phyloP scores from a whole-genome alignment of 2,113 vertebrate genomes.

The Mustela nigripes region DNA sequence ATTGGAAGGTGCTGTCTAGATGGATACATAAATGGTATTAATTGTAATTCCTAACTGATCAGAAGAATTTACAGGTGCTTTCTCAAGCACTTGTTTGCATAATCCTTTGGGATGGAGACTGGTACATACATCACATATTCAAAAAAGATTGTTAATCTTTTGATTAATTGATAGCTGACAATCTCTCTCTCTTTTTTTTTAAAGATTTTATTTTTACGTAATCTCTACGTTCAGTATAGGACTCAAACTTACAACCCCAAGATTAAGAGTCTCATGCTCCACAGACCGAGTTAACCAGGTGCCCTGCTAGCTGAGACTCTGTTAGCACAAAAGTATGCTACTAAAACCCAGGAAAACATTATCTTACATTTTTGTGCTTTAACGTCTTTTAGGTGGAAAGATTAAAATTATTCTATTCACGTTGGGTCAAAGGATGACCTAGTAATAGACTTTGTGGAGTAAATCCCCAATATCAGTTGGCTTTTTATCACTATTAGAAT shows the following conservation, averaged over 20 bases:
- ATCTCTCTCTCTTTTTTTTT: not conserved
- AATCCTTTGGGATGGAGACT: slow-evolving; percentile 26
- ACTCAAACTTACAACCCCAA: not conserved
- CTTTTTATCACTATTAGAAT: slow-evolving; percentile 48
- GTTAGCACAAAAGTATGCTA: slow-evolving; percentile 27
- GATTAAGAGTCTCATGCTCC: not conserved
- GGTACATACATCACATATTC: not conserved
- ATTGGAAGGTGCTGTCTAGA: not conserved
- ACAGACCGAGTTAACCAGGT: not conserved
- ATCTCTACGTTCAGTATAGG: not conserved
- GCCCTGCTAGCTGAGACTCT: not conserved
- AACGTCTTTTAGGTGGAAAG: slow-evolving; percentile 8
- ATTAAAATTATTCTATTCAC: slow-evolving; percentile 20
- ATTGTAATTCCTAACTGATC: not conserved
- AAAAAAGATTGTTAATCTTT: not conserved
- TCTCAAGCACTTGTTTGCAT: slow-evolving; percentile 29
- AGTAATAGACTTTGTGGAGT: not conserved
- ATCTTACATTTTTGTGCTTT: slow-evolving; percentile 36
- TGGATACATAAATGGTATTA: not conserved
- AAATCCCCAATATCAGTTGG: not conserved
- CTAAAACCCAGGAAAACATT: slow-evolving; percentile 5
- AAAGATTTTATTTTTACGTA: not conserved
- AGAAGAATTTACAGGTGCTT: slow-evolving; percentile 37
- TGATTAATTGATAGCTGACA: not conserved
- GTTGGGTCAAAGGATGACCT: not conserved